Percentiles rank a stretch among this genome's conserved stretches.
These are phyloP conservation scores for Calosoma granatense DNA, from an alignment of 1,140 invertebrate species.

Conservation along the genomic window DNA sequence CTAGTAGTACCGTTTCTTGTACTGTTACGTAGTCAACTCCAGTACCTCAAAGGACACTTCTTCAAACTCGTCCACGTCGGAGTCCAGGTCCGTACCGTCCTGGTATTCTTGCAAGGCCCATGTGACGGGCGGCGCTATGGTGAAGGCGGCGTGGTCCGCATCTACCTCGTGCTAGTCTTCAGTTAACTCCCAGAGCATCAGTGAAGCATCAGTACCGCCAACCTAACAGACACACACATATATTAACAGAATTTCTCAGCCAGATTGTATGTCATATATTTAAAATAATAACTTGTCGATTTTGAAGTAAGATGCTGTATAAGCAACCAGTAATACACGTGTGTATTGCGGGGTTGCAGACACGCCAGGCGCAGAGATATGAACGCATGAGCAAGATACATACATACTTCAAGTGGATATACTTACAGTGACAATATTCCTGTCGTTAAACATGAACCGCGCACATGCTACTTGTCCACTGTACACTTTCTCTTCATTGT, in stretches of 20 bases:
- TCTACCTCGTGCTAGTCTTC: constrained; percentile 52
- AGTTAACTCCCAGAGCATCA: constrained; percentile 87
- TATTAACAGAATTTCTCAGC: not conserved
- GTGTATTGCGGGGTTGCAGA: too few species aligned
- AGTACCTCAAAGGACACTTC: constrained; percentile 15
- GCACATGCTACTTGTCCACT: constrained; percentile 74
- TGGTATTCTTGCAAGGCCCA: constrained; percentile 11
- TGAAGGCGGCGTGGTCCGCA: not conserved
- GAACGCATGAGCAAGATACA: too few species aligned
- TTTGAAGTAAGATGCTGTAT: too few species aligned
- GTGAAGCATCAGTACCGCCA: constrained; percentile 81
- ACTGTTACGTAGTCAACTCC: constrained; percentile 3
- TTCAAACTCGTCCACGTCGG: constrained; percentile 14
- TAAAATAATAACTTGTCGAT: too few species aligned
- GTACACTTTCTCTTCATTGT: constrained; percentile 81
- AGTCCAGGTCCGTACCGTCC: constrained; percentile 14
- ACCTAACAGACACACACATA: constrained; percentile 25
- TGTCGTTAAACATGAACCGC: constrained; percentile 75
- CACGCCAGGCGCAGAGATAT: too few species aligned
- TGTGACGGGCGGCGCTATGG: not conserved
- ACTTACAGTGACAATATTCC: constrained; percentile 63
- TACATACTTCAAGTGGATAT: not conserved
- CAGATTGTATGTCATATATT: too few species aligned
- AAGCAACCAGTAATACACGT: too few species aligned
- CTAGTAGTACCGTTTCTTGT: too few species aligned